Conservation (phyloP, 2,888 invertebrate genomes). For the Carabus problematicus region DNA sequence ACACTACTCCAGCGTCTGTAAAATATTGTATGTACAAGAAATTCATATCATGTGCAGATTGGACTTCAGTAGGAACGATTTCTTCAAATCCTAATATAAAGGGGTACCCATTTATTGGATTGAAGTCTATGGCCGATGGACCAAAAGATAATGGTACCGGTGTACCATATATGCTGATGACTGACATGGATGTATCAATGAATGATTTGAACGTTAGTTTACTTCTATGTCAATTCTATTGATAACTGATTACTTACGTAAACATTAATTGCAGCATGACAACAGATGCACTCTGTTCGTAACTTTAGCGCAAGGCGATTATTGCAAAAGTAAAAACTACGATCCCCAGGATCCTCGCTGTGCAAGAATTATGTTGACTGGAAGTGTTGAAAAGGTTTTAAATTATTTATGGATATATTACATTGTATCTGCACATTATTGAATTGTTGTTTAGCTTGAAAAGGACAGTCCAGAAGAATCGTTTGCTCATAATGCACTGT, state of each 20-base stretch:
- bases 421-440: not conserved
- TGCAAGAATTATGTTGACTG: conserved; percentile 74
- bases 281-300: conserved; percentile 72
- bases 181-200: conserved; percentile 73
- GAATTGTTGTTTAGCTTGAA: conserved; percentile 60
- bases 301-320: conserved; percentile 72
- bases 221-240: not conserved
- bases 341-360: conserved; percentile 83
- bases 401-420: not conserved
- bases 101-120: conserved; percentile 73
- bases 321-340: conserved; percentile 67
- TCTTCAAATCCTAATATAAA: conserved; percentile 67
- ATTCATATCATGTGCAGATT: conserved; percentile 63
- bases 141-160: conserved; percentile 72
- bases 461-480: conserved; percentile 64
- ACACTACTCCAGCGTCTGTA: no score
- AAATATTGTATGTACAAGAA: no score
- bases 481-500: conserved; percentile 69
- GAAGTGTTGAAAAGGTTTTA: conserved; percentile 68
- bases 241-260: not conserved
- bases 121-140: conserved; percentile 77
- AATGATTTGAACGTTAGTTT: conserved; percentile 69
- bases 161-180: conserved; percentile 76
- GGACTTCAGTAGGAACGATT: conserved; percentile 75
- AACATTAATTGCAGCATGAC: conserved; percentile 62